These are phyloP conservation scores for Drosophila nr. perissopoda DNA, from an alignment of 2,888 invertebrate species.

Conservation along the genomic window DNA sequence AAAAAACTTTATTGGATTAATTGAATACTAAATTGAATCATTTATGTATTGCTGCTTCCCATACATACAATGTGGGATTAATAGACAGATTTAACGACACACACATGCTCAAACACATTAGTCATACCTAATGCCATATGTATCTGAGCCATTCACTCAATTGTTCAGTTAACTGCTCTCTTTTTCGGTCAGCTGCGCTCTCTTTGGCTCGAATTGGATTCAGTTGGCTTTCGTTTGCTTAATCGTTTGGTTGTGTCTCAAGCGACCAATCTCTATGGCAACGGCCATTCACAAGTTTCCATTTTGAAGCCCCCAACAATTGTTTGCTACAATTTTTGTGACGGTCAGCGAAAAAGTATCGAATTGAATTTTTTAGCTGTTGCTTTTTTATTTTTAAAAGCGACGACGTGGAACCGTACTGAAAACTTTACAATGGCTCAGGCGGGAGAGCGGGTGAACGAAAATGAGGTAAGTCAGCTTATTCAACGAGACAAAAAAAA, in stretches of 20 bases:
- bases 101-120: conserved; percentile 39
- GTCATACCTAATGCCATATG: conserved; percentile 49
- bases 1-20: conserved; percentile 7
- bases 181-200: conserved; percentile 20
- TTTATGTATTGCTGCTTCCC: background rate
- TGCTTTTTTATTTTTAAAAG: conserved; percentile 18
- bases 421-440: conserved; percentile 71
- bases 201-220: conserved; percentile 45
- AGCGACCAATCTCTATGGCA: conserved; percentile 64
- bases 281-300: conserved; percentile 38
- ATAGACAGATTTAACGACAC: conserved; percentile 27
- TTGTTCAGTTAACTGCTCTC: conserved; percentile 5
- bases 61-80: conserved; percentile 29
- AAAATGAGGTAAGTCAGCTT: conserved; percentile 74
- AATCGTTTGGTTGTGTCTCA: conserved; percentile 82
- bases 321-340: conserved; percentile 27
- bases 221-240: conserved; percentile 80
- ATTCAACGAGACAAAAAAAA: background rate
- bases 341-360: conserved; percentile 18
- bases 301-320: conserved; percentile 27
- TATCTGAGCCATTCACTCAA: conserved; percentile 10
- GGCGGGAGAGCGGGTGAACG: conserved; percentile 65
- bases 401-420: conserved; percentile 62
- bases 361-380: conserved; percentile 26
- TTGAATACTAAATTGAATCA: background rate